Base-by-base conservation (phyloP, 2,113 vertebrate species). In the Oxyura jamaicensis region DNA sequence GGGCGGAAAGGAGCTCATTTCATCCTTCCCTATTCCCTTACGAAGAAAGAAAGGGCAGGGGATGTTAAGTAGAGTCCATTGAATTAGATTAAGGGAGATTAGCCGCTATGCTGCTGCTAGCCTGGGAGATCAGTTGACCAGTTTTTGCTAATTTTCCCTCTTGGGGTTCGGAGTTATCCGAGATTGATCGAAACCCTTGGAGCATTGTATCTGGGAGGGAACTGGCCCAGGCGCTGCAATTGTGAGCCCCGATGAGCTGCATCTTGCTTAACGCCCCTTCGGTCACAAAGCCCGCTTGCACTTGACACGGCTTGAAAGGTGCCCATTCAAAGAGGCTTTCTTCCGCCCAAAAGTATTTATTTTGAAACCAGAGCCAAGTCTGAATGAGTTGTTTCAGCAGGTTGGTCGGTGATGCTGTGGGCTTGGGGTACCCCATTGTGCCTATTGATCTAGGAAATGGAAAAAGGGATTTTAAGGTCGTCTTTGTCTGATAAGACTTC, bases 221-320 rank as follows among this genome's bases (percentile, higher is more conserved):
- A 62, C 35, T 12, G 0, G 56, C 78, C 41, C 58, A 82, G 80
- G 71, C 86, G 87, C 90, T 95, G 39, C 83, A 88, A 90, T 96
- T 97, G 79, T 5, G 28, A 59, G 96, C 29, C 75, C 90, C 95
- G 90, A 89, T 81, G 88, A 90, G 92, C 25, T 75, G 80, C 75
- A 67, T 91, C 94, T 97, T 72, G 73, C 88, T 85, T 55, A 8
- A 93, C 81, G 86, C 50, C 55, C 96, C 94, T 88, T 89, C 1
- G 12, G 60, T 90, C 84, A 67, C 82, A 92, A 88, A 94, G 91
- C 52, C 90, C 28, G 41, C 86, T 84, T 94, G 86, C 93, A 75
- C 89, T 93, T 89, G 81, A 95, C 80, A 92, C 75, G 56, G 88
- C 91, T 88, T 96, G 93, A 97, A 97, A 94, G 92, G 79, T 87